A percentile compares a stretch with the other conserved stretches of the same genome.
These are phyloP conservation scores for Halocynthia roretzi DNA, from an alignment of 23 tunicate genomes.

Conservation along the genomic window DNA sequence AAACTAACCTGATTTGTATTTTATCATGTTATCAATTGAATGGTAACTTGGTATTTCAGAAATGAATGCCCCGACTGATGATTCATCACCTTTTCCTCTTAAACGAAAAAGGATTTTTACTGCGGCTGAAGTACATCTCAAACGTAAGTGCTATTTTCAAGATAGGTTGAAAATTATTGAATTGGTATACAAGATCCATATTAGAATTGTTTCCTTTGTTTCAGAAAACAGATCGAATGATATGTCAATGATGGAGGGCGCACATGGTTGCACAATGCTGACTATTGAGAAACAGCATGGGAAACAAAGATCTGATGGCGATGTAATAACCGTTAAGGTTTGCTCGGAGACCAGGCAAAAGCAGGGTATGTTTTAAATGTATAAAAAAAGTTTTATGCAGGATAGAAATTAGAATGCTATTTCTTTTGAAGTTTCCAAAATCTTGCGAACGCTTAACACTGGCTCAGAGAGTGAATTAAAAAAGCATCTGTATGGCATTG, in stretches of 20 bases:
- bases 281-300: slow-evolving; percentile 16
- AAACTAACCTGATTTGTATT: too few relatives aligned
- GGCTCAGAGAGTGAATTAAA: slow-evolving; percentile 6
- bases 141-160: too few relatives aligned
- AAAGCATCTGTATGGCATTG: slow-evolving; percentile 12
- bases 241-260: too few relatives aligned
- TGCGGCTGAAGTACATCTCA: neutral
- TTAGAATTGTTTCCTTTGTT: too few relatives aligned
- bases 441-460: slow-evolving; percentile 7
- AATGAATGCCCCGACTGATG: neutral
- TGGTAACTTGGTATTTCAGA: too few relatives aligned
- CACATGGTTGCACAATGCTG: slow-evolving; percentile 7
- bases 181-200: too few relatives aligned
- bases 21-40: too few relatives aligned
- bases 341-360: neutral
- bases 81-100: slow-evolving; percentile 9
- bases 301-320: neutral
- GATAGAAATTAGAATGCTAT: neutral
- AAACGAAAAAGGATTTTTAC: slow-evolving; percentile 10
- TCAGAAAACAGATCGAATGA: too few relatives aligned
- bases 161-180: too few relatives aligned
- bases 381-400: neutral
- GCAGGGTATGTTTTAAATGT: slow-evolving; percentile 2
- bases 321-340: slow-evolving; percentile 8
- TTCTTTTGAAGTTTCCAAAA: slow-evolving; percentile 6